Evolutionary conservation across 2,113 vertebrate species (phyloP).

Genomic region (Harpagus bidentatus): DNA sequence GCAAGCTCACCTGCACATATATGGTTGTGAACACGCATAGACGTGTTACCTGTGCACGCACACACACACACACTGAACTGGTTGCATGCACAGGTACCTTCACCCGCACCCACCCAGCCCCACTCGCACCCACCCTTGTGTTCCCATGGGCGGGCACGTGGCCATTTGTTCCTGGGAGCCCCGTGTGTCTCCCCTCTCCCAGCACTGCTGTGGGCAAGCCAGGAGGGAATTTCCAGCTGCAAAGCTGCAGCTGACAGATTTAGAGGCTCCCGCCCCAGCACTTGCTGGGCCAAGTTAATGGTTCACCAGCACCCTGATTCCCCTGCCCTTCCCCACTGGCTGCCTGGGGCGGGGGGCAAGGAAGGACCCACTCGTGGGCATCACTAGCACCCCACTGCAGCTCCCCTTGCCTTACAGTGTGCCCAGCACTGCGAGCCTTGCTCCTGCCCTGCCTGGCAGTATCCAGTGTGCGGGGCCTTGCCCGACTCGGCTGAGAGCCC

Average conservation of each 20-base stretch:
- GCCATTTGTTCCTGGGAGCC: accelerated
- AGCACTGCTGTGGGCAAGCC: not conserved
- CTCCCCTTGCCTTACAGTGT: not conserved
- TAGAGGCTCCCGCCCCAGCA: not conserved
- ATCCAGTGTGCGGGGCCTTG: accelerated
- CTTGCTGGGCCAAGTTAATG: not conserved
- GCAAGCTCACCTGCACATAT: not conserved
- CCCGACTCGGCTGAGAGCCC: accelerated
- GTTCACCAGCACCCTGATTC: not conserved
- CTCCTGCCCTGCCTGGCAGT: not conserved
- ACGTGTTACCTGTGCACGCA: not conserved
- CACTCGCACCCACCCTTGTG: not conserved
- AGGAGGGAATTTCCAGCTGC: constrained; percentile 18
- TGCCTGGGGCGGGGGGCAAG: accelerated
- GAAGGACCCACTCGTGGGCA: not conserved
- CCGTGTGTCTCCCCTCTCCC: not conserved
- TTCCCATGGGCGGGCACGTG: accelerated
- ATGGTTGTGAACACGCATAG: accelerated
- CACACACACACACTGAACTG: not conserved
- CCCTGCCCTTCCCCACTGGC: not conserved
- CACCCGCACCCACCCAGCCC: not conserved
- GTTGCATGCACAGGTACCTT: not conserved
- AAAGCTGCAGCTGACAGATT: not conserved
- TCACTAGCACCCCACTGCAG: not conserved
- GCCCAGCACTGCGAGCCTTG: not conserved